phyloP scores from a whole-genome alignment of 2,797 vertebrate genomes.

The Arrhamphus sclerolepis region DNA sequence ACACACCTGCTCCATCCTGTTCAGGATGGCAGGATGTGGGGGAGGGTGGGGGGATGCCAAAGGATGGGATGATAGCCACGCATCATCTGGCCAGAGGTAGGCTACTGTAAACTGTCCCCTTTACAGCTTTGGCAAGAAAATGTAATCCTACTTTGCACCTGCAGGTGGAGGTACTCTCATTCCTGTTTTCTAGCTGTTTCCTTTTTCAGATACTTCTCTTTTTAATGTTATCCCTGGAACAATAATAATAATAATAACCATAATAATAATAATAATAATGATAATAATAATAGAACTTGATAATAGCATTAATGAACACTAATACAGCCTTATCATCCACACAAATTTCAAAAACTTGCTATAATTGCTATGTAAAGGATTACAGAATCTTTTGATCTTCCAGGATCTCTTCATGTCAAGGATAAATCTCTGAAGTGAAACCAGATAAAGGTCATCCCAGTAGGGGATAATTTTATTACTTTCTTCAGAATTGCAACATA shows the following conservation, averaged over 20 bases:
- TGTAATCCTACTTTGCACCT: constrained; percentile 65
- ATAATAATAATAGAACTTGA: not conserved
- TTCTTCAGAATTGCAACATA: no score
- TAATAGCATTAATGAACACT: not conserved
- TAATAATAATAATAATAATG: no score
- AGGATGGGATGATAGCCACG: no score
- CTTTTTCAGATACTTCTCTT: constrained; percentile 6
- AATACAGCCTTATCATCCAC: not conserved
- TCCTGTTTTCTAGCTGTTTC: constrained; percentile 15
- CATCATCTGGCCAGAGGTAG: no score
- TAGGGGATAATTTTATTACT: no score
- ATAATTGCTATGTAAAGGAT: constrained; percentile 15
- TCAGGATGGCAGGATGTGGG: no score
- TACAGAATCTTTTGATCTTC: constrained; percentile 5
- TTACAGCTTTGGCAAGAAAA: constrained; percentile 23
- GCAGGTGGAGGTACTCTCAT: constrained; percentile 71
- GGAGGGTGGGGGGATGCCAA: no score
- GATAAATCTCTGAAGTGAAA: constrained; percentile 6
- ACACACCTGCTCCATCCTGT: no score
- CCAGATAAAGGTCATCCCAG: constrained; percentile 3
- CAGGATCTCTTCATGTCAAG: constrained; percentile 14
- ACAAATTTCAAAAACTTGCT: not conserved
- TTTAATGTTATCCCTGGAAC: not conserved
- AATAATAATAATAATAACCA: no score
- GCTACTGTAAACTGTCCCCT: not conserved